These are phyloP conservation scores for Stenolophus ochropezus DNA, from an alignment of 2,888 invertebrate species.

Conservation along the genomic window DNA sequence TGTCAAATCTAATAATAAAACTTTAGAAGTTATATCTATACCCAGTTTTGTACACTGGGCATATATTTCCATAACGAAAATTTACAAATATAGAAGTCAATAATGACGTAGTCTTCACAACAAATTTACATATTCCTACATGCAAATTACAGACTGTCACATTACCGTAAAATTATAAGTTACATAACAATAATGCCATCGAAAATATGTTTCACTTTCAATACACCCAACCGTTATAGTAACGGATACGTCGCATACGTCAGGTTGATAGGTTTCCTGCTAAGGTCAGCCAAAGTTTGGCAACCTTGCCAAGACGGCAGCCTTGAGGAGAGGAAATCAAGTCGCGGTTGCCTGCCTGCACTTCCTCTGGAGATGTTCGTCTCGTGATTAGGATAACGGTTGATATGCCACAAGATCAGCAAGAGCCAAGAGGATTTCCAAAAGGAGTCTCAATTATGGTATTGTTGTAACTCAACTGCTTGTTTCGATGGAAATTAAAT, in stretches of 20 bases:
- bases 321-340: conserved; percentile 12
- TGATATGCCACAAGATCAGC: background rate
- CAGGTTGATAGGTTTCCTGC: background rate
- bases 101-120: background rate
- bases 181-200: conserved; percentile 1
- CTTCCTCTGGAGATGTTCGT: conserved; percentile 12
- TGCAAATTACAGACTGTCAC: background rate
- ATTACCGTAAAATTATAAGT: background rate
- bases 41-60: no score
- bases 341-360: conserved; percentile 21
- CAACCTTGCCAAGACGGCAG: background rate
- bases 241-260: background rate
- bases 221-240: background rate
- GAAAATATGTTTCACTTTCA: conserved; percentile 13
- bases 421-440: background rate
- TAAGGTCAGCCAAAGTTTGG: background rate
- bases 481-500: no score
- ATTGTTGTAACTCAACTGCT: no score
- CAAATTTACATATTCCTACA: background rate
- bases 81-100: no score
- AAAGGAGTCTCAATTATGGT: no score
- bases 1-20: no score
- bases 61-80: no score
- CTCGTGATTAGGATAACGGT: conserved; percentile 15
- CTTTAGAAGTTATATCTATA: no score